phyloP scores from a whole-genome alignment of 2,888 invertebrate species.

The Oasisia sp. region DNA sequence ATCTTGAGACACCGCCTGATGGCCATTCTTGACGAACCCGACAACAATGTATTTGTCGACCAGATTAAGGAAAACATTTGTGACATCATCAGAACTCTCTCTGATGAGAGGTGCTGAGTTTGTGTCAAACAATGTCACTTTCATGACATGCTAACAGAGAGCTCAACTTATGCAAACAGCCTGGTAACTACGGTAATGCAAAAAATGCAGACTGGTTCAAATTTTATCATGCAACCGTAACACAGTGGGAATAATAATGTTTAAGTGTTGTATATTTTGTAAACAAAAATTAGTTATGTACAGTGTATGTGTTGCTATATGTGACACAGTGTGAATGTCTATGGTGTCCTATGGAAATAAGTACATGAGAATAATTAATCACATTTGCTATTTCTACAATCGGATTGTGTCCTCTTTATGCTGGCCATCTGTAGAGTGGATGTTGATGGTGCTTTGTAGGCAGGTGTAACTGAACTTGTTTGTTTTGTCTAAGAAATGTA shows the following conservation, averaged over 20 bases:
- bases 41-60: slow-evolving; percentile 93
- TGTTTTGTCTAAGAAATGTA: neutral
- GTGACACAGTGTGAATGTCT: no score
- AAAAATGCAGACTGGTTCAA: neutral
- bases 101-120: slow-evolving; percentile 42
- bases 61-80: slow-evolving; percentile 42
- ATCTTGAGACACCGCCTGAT: slow-evolving; percentile 85
- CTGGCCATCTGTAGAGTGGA: neutral
- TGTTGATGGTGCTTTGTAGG: neutral
- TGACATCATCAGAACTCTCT: slow-evolving; percentile 36
- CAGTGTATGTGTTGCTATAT: no score
- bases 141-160: neutral
- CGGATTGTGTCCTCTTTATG: neutral
- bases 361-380: neutral
- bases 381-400: neutral
- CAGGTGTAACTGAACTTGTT: neutral
- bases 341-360: neutral
- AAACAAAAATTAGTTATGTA: no score
- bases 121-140: neutral
- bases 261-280: no score
- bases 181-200: neutral
- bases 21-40: slow-evolving; percentile 77
- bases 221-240: neutral
- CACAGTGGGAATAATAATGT: neutral
- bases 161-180: neutral